phyloP scores from a whole-genome alignment of 37 sponge, comb jelly and placozoan species.

The Aphrocallistes beatrix region DNA sequence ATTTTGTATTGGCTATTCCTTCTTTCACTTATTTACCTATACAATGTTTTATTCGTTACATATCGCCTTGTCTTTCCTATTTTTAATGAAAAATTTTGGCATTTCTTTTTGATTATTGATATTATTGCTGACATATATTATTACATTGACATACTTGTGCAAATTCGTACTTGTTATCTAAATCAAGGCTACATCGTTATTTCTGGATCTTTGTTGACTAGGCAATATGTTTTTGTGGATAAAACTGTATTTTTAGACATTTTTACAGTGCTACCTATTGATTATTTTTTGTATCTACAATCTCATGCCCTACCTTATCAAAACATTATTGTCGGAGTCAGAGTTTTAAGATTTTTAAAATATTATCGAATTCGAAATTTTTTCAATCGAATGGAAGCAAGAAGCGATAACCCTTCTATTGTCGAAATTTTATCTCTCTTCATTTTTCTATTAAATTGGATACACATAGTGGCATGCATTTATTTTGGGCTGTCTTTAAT shows the following conservation, averaged over 20 bases:
- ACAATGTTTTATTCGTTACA: background rate
- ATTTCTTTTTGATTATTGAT: background rate
- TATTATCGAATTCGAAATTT: background rate
- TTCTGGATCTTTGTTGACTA: background rate
- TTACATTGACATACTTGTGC: background rate
- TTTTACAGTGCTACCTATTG: background rate
- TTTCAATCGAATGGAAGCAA: background rate
- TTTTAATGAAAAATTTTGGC: background rate
- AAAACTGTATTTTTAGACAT: background rate
- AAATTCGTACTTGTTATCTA: background rate
- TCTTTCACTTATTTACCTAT: background rate
- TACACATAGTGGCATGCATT: background rate
- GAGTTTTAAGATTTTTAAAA: background rate
- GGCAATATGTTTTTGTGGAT: background rate
- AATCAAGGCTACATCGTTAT: background rate
- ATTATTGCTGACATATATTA: background rate
- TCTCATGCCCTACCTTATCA: background rate
- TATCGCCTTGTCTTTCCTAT: background rate
- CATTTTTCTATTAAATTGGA: background rate
- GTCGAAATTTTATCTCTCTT: background rate
- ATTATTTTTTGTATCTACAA: background rate
- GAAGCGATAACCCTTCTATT: conserved; percentile 5
- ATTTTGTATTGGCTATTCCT: background rate
- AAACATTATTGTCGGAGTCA: background rate
- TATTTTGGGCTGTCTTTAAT: background rate